Base-by-base conservation (phyloP, 2,113 vertebrate genomes). In the Turdus rufiventris region DNA sequence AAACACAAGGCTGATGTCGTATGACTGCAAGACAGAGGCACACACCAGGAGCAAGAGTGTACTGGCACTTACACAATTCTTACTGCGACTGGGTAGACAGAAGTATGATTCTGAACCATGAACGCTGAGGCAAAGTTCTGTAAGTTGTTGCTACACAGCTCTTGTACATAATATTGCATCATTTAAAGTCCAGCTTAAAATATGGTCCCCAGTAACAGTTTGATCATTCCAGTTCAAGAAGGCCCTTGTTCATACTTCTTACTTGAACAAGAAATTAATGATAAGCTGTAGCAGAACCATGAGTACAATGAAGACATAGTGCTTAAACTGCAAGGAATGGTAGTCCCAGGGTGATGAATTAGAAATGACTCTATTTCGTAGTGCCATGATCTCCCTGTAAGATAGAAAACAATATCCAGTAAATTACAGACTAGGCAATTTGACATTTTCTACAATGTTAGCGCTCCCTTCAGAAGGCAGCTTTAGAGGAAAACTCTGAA, bases 241-340 rank as follows among this genome's bases (percentile, higher is more conserved):
- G 75, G 97, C 96, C 95, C 94, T 77, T 94, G 80, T 96, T 95
- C 88, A 96, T 50, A 86, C 81, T 93, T 97, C 93, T 97, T 99
- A 99, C 97, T 99, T 99, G 97, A 99, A 99, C 93, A 99, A 95
- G 86, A 99, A 98, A 97, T 99, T 99, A 97, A 99, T 98, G 94
- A 98, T 75, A 95, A 99, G 98, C 98, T 99, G 99, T 87, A 99
- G 98, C 91, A 99, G 96, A 97, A 99, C 97, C 97, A 99, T 96
- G 70, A 99, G 97, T 87, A 98, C 94, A 94, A 99, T 99, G 98
- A 99, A 94, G 97, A 98, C 92, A 95, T 98, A 99, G 97, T 99
- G 99, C 67, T 99, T 98, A 89, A 99, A 98, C 70, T 99, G 99
- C 96, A 99, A 98, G 97, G 99, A 99, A 80, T 95, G 91, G 88